These are phyloP conservation scores for Phalloptychus januarius DNA, from an alignment of 2,797 vertebrate genomes.

Conservation along the genomic window DNA sequence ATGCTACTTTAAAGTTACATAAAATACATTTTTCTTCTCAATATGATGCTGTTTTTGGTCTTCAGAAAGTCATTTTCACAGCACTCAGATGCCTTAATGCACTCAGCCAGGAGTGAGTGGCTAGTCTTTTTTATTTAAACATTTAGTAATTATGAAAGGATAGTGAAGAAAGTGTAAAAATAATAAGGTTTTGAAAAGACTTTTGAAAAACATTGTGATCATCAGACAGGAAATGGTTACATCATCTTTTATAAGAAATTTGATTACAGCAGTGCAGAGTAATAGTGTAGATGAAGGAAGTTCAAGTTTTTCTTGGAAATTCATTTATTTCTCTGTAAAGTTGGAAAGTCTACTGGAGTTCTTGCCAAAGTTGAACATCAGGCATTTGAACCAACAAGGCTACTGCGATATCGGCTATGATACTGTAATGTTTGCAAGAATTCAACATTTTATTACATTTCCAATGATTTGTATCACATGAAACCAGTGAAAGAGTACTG, in stretches of 20 bases:
- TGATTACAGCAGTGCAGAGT: background rate
- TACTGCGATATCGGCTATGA: background rate
- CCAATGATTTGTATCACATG: background rate
- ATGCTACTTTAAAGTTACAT: background rate
- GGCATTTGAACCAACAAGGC: background rate
- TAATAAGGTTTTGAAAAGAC: background rate
- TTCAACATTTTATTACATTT: background rate
- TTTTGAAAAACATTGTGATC: background rate
- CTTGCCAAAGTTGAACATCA: background rate
- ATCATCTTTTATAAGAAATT: background rate
- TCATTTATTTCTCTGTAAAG: background rate
- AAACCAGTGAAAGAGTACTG: background rate
- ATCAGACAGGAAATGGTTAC: background rate
- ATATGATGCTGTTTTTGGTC: background rate
- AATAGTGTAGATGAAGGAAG: background rate
- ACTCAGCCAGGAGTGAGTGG: background rate
- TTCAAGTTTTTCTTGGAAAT: background rate
- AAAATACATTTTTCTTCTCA: background rate
- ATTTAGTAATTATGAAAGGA: background rate
- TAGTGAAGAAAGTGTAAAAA: background rate
- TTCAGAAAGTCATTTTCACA: background rate
- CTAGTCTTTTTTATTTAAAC: background rate
- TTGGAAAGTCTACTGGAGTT: background rate
- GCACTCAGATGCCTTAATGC: background rate
- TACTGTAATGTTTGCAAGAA: background rate